Evolutionary conservation across 2,888 invertebrate species (phyloP).

Genomic region (Frankliniella intonsa): DNA sequence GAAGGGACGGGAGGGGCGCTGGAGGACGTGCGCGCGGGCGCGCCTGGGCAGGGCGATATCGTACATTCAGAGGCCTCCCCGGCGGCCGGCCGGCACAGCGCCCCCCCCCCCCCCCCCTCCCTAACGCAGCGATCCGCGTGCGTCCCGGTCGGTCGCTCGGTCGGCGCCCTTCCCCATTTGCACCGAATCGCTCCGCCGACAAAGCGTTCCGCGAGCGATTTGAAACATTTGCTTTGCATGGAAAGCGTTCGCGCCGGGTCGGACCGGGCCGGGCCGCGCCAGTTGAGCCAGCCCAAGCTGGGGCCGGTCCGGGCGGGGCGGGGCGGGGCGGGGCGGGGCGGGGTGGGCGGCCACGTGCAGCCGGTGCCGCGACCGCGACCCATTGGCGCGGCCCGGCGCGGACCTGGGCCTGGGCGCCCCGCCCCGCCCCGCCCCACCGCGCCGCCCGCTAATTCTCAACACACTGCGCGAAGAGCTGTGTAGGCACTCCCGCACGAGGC

Average conservation of each 20-base stretch:
- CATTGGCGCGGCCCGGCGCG: too few species aligned
- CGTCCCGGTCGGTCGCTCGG: background rate
- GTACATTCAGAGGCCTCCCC: background rate
- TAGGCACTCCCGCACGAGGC: too few species aligned
- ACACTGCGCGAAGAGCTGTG: too few species aligned
- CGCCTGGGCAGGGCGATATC: background rate
- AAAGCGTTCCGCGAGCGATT: constrained; percentile 1
- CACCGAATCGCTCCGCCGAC: background rate
- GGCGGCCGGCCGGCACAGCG: background rate
- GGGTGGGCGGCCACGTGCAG: too few species aligned
- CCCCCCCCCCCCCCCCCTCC: background rate
- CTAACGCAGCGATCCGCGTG: background rate
- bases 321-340: too few species aligned
- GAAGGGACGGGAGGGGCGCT: background rate
- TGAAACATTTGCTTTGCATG: constrained; percentile 26
- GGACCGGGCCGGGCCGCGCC: too few species aligned
- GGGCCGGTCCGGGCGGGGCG: too few species aligned
- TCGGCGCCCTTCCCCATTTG: background rate
- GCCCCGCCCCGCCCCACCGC: too few species aligned
- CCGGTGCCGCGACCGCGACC: too few species aligned
- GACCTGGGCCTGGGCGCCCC: too few species aligned
- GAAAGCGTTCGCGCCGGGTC: background rate
- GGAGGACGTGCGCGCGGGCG: background rate
- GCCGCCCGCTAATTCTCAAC: too few species aligned
- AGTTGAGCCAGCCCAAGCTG: too few species aligned